Base-by-base conservation (phyloP, 1,140 invertebrate species). In the Spodoptera frugiperda region DNA sequence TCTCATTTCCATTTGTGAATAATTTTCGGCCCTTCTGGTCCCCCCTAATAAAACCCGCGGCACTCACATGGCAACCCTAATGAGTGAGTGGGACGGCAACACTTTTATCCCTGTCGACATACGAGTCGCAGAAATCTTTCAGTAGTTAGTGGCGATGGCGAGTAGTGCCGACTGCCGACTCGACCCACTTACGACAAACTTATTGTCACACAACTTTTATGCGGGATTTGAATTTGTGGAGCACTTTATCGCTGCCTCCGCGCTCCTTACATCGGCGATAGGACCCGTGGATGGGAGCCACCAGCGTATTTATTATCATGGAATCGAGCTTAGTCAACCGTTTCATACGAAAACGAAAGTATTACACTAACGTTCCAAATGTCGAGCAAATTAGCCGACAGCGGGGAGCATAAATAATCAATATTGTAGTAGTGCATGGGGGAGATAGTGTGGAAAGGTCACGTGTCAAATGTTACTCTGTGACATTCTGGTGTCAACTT, bases 191-290 rank as follows among this genome's bases (percentile, higher is more conserved):
- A 76, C 49, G 33, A 51, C 51, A 25, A 79, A 79, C 49, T 76
- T 79, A 79, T 76, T 76, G 78, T 71, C 71, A 75, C 48, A 63
- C 67, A 79, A 79, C 78, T 79, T 76, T 67, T 55, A 65, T 46
- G 55, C 33, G 25, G 76, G 76, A 78, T 73, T 71, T 53, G 44
- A 71, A 71, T 61, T 44, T 33, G 25, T 71, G 46, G 70, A 76
- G 53, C n/a, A 71, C 25, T 72, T 72, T 72, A 57, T 55, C 51
- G 68, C 19, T 57, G 68, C 33, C 11, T 55, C 4, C 44, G 44
- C 44, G 15, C 15, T 63, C 9, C 59, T 63, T 33, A 54, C 14
- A 48, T 21, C 17, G 21, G 17, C 44, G 63, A 44, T 65, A 49
- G 19, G n/a, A 53, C 15, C 15, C 54, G 33, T 39, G 33, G 33